These are phyloP conservation scores for Aphelenchoides bicaudatus DNA, from an alignment of 2,888 invertebrate species.

Conservation along the genomic window DNA sequence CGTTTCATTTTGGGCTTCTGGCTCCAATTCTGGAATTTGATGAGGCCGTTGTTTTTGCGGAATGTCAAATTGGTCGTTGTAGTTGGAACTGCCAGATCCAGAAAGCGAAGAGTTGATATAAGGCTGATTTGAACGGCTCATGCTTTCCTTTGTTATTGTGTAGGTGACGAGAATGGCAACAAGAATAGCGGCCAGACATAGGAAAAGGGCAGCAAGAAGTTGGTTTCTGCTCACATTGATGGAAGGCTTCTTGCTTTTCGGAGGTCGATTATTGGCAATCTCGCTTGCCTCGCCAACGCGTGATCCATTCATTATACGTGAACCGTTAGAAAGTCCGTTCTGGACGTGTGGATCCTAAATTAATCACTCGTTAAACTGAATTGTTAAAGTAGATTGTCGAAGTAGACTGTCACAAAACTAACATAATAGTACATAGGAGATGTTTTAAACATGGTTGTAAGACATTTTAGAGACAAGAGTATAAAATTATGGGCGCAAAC, in stretches of 20 bases:
- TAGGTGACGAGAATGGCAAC: conserved; percentile 33
- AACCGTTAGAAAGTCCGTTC: conserved; percentile 8
- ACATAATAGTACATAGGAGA: not conserved
- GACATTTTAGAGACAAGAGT: not conserved
- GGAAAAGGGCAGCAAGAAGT: conserved; percentile 23
- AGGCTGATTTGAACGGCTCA: conserved; percentile 11
- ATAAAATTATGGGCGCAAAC: not conserved
- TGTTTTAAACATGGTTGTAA: not conserved
- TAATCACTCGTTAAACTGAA: not conserved
- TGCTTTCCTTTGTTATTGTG: conserved; percentile 20
- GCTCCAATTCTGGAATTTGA: conserved; percentile 1
- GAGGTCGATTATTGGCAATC: not conserved
- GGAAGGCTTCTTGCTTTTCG: not conserved
- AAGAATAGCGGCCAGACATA: conserved; percentile 25
- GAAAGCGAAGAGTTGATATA: not conserved
- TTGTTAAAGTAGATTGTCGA: not conserved
- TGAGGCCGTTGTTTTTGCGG: conserved; percentile 1
- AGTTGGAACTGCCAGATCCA: not conserved
- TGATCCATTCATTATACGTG: conserved; percentile 15
- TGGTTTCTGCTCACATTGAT: conserved; percentile 15
- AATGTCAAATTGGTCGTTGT: not conserved
- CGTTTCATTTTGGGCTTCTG: conserved; percentile 2
- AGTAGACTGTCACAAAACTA: not conserved
- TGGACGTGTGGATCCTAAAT: conserved; percentile 11
- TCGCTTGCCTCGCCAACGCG: conserved; percentile 14